Conservation (phyloP, 2,113 vertebrate genomes). For the Pandion haliaetus region DNA sequence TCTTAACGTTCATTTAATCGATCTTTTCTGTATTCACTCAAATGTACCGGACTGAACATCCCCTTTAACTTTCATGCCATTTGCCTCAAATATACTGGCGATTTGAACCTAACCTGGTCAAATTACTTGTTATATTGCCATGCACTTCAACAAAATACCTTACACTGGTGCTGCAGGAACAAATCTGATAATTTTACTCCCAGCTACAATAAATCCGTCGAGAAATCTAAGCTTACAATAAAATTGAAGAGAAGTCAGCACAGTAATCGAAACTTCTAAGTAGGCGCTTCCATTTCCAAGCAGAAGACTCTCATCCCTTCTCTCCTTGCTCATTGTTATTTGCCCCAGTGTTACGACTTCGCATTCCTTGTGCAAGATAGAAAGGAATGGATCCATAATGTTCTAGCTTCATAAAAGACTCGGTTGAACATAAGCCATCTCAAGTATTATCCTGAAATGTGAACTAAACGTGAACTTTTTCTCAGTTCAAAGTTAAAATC, state of each 20-base stretch:
- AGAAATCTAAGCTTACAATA: neutral
- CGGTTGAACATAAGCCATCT: neutral
- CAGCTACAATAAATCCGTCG: neutral
- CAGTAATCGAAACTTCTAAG: neutral
- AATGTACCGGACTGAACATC: neutral
- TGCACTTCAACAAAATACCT: neutral
- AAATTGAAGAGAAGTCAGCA: neutral
- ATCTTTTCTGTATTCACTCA: neutral
- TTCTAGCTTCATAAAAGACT: neutral
- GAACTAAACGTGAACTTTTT: neutral
- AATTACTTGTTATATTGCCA: no score
- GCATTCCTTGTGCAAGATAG: neutral
- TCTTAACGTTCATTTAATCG: neutral
- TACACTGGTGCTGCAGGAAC: neutral
- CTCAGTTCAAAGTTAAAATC: no score
- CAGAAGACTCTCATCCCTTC: neutral
- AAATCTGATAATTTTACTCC: neutral
- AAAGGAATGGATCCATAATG: neutral
- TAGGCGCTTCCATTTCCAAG: neutral
- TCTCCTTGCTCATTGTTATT: neutral
- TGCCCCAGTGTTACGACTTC: neutral
- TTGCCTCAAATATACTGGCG: neutral
- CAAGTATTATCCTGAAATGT: neutral
- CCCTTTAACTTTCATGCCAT: neutral
- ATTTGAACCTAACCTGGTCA: neutral